Percentiles rank a stretch among this genome's conserved stretches.
These are phyloP conservation scores for Adelognathus sp. DNA, from an alignment of 2,888 invertebrate genomes.

Conservation along the genomic window DNA sequence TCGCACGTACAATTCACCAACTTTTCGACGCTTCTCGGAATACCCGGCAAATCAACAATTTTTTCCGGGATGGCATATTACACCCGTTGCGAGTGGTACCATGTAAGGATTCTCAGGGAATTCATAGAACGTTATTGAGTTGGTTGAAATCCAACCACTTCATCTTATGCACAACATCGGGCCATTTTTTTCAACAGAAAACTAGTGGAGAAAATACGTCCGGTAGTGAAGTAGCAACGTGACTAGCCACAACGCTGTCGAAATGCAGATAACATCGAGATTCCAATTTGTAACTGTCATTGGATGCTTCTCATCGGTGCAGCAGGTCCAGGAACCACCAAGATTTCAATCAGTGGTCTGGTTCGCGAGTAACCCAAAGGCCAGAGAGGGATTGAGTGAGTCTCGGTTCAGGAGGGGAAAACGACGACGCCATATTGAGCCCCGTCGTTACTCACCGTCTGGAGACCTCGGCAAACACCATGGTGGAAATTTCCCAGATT, in stretches of 20 bases:
- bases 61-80: conserved; percentile 38
- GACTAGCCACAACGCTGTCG: background rate
- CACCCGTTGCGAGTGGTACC: conserved; percentile 30
- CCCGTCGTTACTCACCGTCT: conserved; percentile 64
- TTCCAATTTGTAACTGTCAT: conserved; percentile 28
- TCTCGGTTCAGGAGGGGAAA: conserved; percentile 12
- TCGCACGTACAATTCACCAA: conserved; percentile 51
- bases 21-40: conserved; percentile 33
- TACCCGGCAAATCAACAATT: conserved; percentile 44
- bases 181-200: too few species aligned
- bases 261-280: conserved; percentile 38
- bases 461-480: conserved; percentile 67
- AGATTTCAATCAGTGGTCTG: conserved; percentile 73
- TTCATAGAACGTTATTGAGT: conserved; percentile 31
- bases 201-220: too few species aligned
- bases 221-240: background rate
- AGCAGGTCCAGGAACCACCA: conserved; percentile 65
- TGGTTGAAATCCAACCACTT: too few species aligned
- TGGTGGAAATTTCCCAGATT: conserved; percentile 50
- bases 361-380: conserved; percentile 61
- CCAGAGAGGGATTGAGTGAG: conserved; percentile 14
- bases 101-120: conserved; percentile 28
- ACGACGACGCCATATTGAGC: conserved; percentile 64
- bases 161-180: too few species aligned
- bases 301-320: conserved; percentile 12